These are phyloP conservation scores for Cyclura pinguis DNA, from an alignment of 2,797 vertebrate genomes.

Conservation along the genomic window DNA sequence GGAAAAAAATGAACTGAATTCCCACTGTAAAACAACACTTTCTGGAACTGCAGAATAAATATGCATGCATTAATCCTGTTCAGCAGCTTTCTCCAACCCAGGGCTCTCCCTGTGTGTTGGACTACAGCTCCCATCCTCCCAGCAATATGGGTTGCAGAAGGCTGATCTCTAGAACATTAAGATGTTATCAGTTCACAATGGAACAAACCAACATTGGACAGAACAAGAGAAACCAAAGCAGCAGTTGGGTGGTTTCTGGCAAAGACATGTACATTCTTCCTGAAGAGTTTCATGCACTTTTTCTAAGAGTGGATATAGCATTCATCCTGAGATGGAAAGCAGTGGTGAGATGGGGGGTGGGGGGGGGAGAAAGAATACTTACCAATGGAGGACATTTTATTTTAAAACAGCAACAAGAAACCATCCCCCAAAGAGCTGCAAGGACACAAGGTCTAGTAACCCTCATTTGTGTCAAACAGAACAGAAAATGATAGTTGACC, in stretches of 20 bases:
- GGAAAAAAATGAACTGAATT: conserved; percentile 27
- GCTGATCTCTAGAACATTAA: background rate
- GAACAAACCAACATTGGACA: background rate
- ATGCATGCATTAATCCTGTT: background rate
- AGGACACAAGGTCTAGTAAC: conserved; percentile 36
- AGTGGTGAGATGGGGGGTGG: no score
- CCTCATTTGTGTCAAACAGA: conserved; percentile 12
- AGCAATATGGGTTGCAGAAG: background rate
- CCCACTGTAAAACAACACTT: conserved; percentile 22
- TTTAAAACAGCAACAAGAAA: conserved; percentile 23
- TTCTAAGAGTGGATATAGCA: conserved; percentile 28
- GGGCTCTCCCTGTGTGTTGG: background rate
- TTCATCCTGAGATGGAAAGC: conserved; percentile 9
- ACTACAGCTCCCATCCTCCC: background rate
- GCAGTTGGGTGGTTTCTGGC: conserved; percentile 45
- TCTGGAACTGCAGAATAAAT: conserved; percentile 17
- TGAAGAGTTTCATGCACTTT: conserved; percentile 28
- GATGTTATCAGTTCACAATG: background rate
- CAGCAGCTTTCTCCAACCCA: background rate
- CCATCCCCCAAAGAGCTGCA: conserved; percentile 5
- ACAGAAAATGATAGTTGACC: background rate
- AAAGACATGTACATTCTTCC: conserved; percentile 44
- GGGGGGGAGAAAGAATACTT: background rate
- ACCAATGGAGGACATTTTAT: conserved; percentile 10
- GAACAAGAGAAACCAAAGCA: conserved; percentile 48